phyloP scores from a whole-genome alignment of 1,140 invertebrate species.

The Aphis gossypii region DNA sequence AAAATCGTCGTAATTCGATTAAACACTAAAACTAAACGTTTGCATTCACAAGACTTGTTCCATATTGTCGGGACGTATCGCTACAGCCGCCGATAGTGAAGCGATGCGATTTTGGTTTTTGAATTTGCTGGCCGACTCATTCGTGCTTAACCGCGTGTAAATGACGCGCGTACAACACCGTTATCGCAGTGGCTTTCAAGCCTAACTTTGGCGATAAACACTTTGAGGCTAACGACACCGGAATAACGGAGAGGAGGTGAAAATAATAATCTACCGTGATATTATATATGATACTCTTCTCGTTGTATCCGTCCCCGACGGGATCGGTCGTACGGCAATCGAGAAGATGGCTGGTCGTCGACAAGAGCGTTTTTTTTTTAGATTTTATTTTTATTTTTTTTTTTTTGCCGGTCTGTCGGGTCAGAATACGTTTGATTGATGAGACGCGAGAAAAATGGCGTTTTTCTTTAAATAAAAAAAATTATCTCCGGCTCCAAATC shows the following conservation, averaged over 20 bases:
- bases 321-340: not conserved
- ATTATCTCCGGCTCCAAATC: not conserved
- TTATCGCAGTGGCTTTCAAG: not conserved
- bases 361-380: conserved; percentile 23
- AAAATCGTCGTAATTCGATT: not conserved
- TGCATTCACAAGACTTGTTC: not conserved
- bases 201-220: conserved; percentile 23
- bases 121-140: not conserved
- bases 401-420: conserved; percentile 24
- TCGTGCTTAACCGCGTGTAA: conserved; percentile 25
- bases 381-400: not conserved
- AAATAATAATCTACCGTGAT: not conserved
- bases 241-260: not conserved
- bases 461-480: conserved; percentile 38
- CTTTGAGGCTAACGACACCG: not conserved
- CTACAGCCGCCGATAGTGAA: not conserved
- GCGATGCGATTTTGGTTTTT: not conserved
- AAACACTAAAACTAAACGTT: not conserved
- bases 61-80: not conserved
- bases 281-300: not conserved
- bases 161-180: conserved; percentile 7
- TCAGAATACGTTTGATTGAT: conserved; percentile 34
- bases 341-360: not conserved
- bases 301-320: not conserved
- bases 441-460: conserved; percentile 23